These are phyloP conservation scores for Notothenia coriiceps DNA, from an alignment of 2,113 vertebrate genomes.

Conservation along the genomic window DNA sequence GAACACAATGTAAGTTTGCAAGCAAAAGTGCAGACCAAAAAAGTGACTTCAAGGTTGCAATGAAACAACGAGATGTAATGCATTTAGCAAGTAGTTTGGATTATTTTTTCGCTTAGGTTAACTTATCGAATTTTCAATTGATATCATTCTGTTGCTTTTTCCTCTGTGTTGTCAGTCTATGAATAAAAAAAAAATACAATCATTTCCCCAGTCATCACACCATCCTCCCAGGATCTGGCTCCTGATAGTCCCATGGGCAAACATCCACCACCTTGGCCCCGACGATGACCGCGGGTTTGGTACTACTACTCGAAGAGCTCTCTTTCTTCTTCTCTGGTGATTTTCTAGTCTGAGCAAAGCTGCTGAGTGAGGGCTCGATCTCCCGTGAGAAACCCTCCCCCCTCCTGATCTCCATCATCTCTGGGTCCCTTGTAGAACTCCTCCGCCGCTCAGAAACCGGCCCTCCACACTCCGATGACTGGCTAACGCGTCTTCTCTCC, in stretches of 20 bases:
- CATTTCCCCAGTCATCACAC: slow-evolving; percentile 65
- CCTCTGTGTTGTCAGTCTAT: slow-evolving; percentile 47
- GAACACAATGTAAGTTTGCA: slow-evolving; percentile 39
- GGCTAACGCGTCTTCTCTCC: slow-evolving; percentile 82
- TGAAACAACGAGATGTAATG: slow-evolving; percentile 85
- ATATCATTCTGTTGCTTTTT: not conserved
- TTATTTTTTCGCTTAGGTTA: slow-evolving; percentile 61
- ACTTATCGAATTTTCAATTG: slow-evolving; percentile 4
- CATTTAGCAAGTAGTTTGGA: slow-evolving; percentile 85
- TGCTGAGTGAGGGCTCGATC: slow-evolving; percentile 50
- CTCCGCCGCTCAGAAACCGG: slow-evolving; percentile 73
- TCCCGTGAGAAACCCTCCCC: slow-evolving; percentile 82
- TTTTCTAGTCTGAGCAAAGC: slow-evolving; percentile 67
- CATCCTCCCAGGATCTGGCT: slow-evolving; percentile 75
- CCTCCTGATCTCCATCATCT: slow-evolving; percentile 78
- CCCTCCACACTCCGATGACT: slow-evolving; percentile 82
- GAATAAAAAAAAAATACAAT: slow-evolving; percentile 61
- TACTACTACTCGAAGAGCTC: slow-evolving; percentile 60
- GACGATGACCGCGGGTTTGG: slow-evolving; percentile 62
- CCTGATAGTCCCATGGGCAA: slow-evolving; percentile 88
- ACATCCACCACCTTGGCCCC: slow-evolving; percentile 75
- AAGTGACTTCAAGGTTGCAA: slow-evolving; percentile 84
- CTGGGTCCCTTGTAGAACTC: slow-evolving; percentile 84
- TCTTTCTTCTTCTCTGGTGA: slow-evolving; percentile 73
- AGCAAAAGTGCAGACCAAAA: slow-evolving; percentile 66